Percentiles rank a stretch among this genome's conserved stretches.
These are phyloP conservation scores for Tolmerus cingulatus DNA, from an alignment of 2,888 invertebrate species.

Conservation along the genomic window DNA sequence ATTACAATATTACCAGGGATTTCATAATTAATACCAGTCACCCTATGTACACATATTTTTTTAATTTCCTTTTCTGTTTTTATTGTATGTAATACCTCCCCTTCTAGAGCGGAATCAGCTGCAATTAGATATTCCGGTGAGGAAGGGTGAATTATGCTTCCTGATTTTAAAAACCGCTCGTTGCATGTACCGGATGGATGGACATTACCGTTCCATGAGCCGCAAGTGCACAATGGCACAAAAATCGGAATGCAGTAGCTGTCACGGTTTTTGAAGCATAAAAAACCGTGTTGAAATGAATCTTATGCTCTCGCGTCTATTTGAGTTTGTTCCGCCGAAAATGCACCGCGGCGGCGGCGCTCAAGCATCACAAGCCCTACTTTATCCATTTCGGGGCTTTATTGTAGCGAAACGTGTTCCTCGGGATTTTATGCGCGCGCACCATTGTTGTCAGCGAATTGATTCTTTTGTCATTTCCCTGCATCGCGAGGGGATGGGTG, in stretches of 20 bases:
- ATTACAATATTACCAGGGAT: neutral
- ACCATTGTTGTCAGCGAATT: neutral
- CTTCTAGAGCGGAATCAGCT: neutral
- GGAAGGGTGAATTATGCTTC: neutral
- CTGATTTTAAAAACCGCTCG: neutral
- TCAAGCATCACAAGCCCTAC: slow-evolving; percentile 5
- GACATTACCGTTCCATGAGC: slow-evolving; percentile 4
- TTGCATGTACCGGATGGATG: neutral
- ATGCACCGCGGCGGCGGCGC: neutral
- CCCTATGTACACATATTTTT: neutral
- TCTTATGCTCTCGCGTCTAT: neutral
- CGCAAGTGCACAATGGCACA: neutral
- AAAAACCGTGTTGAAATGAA: neutral
- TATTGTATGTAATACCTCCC: neutral
- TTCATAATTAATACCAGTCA: neutral
- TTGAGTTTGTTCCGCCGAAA: neutral
- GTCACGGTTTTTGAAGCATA: neutral
- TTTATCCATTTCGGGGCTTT: neutral
- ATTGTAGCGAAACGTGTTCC: slow-evolving; percentile 27
- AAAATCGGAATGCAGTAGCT: neutral
- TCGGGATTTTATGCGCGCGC: neutral
- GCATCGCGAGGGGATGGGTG: neutral
- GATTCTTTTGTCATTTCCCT: neutral
- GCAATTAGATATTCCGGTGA: no score
- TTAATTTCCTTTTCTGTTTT: neutral